phyloP scores from a whole-genome alignment of 37 sponge, comb jelly and placozoan species.

The Ianthella basta region DNA sequence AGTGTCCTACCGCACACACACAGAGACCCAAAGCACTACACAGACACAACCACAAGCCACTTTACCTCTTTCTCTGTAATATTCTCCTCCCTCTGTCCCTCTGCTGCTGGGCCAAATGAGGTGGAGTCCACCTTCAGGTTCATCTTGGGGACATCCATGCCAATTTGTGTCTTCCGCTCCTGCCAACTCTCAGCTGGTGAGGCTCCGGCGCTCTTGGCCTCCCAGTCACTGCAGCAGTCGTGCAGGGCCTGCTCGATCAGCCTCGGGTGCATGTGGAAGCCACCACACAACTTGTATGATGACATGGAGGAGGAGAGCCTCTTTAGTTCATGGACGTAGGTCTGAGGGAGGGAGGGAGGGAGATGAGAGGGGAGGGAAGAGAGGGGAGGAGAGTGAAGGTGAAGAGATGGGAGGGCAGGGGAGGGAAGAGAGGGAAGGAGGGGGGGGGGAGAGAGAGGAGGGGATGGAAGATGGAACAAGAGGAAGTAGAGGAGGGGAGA shows the following conservation, averaged over 20 bases:
- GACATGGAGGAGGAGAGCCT: conserved; percentile 16
- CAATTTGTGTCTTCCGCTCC: conserved; percentile 52
- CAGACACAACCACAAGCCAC: neutral
- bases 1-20: too few species aligned
- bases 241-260: conserved; percentile 55
- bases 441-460: neutral
- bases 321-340: conserved; percentile 51
- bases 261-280: conserved; percentile 77
- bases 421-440: neutral
- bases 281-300: conserved; percentile 56
- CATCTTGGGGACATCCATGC: conserved; percentile 52
- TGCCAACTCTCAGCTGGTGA: conserved; percentile 30
- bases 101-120: conserved; percentile 43
- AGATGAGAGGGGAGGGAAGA: neutral
- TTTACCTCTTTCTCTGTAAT: conserved; percentile 62
- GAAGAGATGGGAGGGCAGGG: neutral
- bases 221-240: conserved; percentile 82
- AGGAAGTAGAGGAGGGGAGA: neutral
- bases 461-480: neutral
- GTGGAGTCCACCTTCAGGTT: conserved; percentile 38
- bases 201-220: conserved; percentile 74
- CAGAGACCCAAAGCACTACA: neutral
- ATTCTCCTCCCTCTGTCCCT: conserved; percentile 36
- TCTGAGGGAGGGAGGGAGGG: neutral
- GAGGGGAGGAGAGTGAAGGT: neutral